Base-by-base conservation (phyloP, 2,797 vertebrate species). In the Sardinella longiceps region DNA sequence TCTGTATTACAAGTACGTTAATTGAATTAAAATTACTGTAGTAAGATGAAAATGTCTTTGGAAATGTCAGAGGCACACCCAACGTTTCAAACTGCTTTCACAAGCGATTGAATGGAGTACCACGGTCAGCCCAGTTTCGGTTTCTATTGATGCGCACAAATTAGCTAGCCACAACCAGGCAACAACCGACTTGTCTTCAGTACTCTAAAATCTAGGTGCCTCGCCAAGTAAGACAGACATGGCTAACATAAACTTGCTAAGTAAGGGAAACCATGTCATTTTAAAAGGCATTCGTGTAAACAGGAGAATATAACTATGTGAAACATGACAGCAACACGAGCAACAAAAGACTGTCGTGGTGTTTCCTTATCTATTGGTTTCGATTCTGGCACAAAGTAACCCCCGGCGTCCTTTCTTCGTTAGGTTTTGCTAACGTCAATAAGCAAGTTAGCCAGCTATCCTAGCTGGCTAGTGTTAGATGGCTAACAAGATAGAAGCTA, bases 401-500 rank as follows among this genome's bases (percentile, higher is more conserved):
- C 37, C 33, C 70, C 37, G 70, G 37, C 14, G 53, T 82, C 37
- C 56, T 39, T 60, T 56, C 33, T 33, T 60, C 51, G 70, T 37
- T 81, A 56, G 2, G 45, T 87, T 88, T 88, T 83, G 84, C 12
- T 87, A 84, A 86, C 81, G 81, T 39, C 46, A 28, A 30, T 63
- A 80, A 70, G 85, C 82, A 81, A 86, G 85, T 85, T 85, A 70
- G 85, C 82, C 70, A 86, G 85, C 83, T 85, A 88, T 85, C 89
- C 53, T 83, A 89, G 87, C 87, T 88, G 25, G 81, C 43, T 25
- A 58, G 14, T 15, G 80, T 83, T 90, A 90, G 86, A 91, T 37
- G 11, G 84, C 60, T 89, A 89, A 89, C 91, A 58, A 84, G 83
- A 86, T 90, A 91, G 87, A 74, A 48, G 70, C 48, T 15, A 48